phyloP scores from a whole-genome alignment of 2,888 invertebrate species.

The Mimumesa dahlbomi region DNA sequence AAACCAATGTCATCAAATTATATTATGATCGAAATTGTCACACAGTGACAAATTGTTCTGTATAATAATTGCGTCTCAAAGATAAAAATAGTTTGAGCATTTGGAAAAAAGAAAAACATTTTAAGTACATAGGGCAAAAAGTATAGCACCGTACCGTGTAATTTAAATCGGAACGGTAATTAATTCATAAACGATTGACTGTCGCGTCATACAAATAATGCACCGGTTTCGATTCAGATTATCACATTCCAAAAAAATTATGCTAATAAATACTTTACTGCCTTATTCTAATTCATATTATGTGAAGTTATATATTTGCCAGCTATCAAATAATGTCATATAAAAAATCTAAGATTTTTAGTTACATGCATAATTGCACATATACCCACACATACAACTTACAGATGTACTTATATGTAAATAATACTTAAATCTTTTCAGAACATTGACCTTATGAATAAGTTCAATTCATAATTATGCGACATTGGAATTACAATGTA shows the following conservation, averaged over 20 bases:
- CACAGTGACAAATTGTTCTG: neutral
- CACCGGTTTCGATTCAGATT: conserved; percentile 32
- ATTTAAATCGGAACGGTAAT: conserved; percentile 24
- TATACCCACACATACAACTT: conserved; percentile 22
- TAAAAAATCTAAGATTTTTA: conserved; percentile 32
- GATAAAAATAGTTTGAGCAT: conserved; percentile 34
- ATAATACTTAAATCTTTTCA: conserved; percentile 40
- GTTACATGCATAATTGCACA: conserved; percentile 30
- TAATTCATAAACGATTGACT: neutral
- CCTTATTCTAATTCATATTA: conserved; percentile 35
- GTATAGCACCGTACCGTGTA: conserved; percentile 20
- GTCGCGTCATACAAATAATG: conserved; percentile 15
- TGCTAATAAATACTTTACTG: conserved; percentile 32
- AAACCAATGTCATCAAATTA: conserved; percentile 47
- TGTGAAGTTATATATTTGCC: conserved; percentile 25
- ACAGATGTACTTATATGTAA: conserved; percentile 44
- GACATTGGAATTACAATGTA: conserved; percentile 31
- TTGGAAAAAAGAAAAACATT: conserved; percentile 5
- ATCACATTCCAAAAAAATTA: conserved; percentile 45
- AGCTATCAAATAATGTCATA: conserved; percentile 21
- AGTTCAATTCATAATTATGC: conserved; percentile 33
- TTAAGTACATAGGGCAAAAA: conserved; percentile 14
- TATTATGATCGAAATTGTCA: conserved; percentile 31
- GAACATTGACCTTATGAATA: conserved; percentile 39
- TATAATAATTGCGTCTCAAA: neutral